Evolutionary conservation across 1,140 invertebrate genomes (phyloP).

Genomic region (Bathynomus jamesi): DNA sequence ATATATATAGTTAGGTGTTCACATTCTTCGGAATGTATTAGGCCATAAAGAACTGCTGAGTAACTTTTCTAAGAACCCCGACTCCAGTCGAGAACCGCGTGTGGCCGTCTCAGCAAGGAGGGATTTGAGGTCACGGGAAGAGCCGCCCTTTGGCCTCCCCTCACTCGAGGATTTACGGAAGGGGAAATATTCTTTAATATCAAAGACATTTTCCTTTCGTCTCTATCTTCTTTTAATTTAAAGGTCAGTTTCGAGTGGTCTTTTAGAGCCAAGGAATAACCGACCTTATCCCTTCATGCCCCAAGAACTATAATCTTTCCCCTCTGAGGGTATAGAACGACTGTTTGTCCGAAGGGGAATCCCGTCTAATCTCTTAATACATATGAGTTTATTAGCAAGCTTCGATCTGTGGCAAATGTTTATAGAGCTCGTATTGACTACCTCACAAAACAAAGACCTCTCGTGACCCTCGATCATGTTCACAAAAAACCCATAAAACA

Average conservation of each 20-base stretch:
- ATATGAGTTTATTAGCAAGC: neutral
- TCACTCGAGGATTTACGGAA: neutral
- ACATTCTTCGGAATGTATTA: too few relatives aligned
- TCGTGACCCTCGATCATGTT: too few relatives aligned
- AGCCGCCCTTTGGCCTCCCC: neutral
- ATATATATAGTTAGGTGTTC: too few relatives aligned
- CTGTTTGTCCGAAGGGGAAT: neutral
- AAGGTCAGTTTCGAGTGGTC: neutral
- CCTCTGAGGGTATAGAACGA: neutral
- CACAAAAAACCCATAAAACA: too few relatives aligned
- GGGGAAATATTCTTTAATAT: neutral
- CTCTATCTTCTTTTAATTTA: neutral
- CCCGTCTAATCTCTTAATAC: neutral
- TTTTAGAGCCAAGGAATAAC: neutral
- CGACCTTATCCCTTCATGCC: slow-evolving; percentile 9
- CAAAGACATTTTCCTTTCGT: neutral
- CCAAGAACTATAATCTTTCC: neutral
- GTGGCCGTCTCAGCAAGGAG: too few relatives aligned
- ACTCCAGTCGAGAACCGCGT: too few relatives aligned
- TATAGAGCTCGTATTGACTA: neutral
- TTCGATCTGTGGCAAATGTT: neutral
- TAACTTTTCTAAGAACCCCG: too few relatives aligned
- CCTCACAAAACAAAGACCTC: too few relatives aligned
- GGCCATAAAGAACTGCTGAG: too few relatives aligned
- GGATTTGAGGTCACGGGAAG: too few relatives aligned